These are phyloP conservation scores for Cetonia aurata DNA, from an alignment of 2,888 invertebrate species.

Conservation along the genomic window DNA sequence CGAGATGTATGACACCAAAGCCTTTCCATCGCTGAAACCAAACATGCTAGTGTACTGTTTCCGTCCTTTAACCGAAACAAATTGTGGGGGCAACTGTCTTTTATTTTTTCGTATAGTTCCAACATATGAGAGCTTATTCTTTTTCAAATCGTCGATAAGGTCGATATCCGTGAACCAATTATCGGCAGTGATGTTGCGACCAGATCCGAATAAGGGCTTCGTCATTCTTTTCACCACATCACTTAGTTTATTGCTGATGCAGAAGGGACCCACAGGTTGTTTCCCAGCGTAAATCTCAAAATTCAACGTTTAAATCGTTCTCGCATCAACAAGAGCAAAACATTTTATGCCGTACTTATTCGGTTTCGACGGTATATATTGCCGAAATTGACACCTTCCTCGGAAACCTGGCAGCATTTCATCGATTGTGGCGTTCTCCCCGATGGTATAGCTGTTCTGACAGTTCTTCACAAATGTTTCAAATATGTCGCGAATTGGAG, in stretches of 20 bases:
- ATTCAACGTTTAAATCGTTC: slow-evolving; percentile 52
- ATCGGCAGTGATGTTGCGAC: slow-evolving; percentile 48
- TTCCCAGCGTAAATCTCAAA: slow-evolving; percentile 51
- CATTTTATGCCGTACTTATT: slow-evolving; percentile 56
- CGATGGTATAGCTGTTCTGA: slow-evolving; percentile 50
- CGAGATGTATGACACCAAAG: slow-evolving; percentile 7
- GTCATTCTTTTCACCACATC: slow-evolving; percentile 49
- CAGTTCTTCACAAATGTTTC: slow-evolving; percentile 56
- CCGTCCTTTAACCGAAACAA: slow-evolving; percentile 8
- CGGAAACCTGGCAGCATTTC: slow-evolving; percentile 53
- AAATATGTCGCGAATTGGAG: too few species aligned
- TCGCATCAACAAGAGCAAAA: slow-evolving; percentile 54
- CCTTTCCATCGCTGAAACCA: slow-evolving; percentile 32
- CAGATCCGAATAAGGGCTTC: slow-evolving; percentile 48
- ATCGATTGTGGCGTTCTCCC: slow-evolving; percentile 51
- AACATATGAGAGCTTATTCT: slow-evolving; percentile 45
- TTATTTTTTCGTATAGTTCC: slow-evolving; percentile 44
- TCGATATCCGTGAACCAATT: slow-evolving; percentile 49
- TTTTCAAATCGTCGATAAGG: slow-evolving; percentile 43
- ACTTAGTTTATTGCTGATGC: slow-evolving; percentile 44
- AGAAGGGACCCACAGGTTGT: slow-evolving; percentile 43
- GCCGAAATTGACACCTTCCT: slow-evolving; percentile 55
- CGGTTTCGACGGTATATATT: too few species aligned
- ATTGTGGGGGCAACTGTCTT: slow-evolving; percentile 17
- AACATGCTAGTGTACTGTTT: slow-evolving; percentile 1